Evolutionary conservation across 92 coral and sea anemone genomes (phyloP).

Genomic region (Meandrina meandrites): DNA sequence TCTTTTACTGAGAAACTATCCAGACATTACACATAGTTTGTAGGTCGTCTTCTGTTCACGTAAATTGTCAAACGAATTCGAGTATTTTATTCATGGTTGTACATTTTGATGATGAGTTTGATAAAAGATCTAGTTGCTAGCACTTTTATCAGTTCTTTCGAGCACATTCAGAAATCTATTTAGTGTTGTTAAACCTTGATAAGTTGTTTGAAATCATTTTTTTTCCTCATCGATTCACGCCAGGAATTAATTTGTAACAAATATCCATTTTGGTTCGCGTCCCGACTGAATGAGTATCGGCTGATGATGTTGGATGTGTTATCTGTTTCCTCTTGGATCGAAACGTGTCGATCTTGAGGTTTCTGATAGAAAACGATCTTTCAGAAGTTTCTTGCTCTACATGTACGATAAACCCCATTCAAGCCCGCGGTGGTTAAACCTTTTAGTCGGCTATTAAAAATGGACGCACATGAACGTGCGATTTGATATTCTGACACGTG

Average conservation of each 20-base stretch:
- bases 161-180: conserved; percentile 17
- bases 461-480: conserved; percentile 24
- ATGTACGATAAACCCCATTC: background rate
- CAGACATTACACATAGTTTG: background rate
- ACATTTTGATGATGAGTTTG: conserved; percentile 21
- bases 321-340: conserved; percentile 23
- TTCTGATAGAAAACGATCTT: conserved; percentile 1
- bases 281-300: conserved; percentile 12
- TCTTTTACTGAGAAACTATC: background rate
- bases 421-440: background rate
- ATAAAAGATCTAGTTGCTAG: conserved; percentile 7
- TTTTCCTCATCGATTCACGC: conserved; percentile 18
- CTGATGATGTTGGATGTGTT: conserved; percentile 34
- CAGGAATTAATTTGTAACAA: conserved; percentile 36
- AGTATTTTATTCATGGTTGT: conserved; percentile 35
- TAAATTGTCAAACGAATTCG: conserved; percentile 37
- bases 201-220: conserved; percentile 30
- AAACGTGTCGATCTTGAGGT: background rate
- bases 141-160: conserved; percentile 3
- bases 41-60: conserved; percentile 24
- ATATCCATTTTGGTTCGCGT: conserved; percentile 9
- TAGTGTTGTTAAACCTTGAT: conserved; percentile 22
- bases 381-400: background rate
- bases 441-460: background rate
- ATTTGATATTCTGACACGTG: conserved; percentile 49